Percentiles rank a stretch among this genome's conserved stretches.
Conservation (phyloP, 2,888 invertebrate genomes). For the Sceliomorpha sp. region DNA sequence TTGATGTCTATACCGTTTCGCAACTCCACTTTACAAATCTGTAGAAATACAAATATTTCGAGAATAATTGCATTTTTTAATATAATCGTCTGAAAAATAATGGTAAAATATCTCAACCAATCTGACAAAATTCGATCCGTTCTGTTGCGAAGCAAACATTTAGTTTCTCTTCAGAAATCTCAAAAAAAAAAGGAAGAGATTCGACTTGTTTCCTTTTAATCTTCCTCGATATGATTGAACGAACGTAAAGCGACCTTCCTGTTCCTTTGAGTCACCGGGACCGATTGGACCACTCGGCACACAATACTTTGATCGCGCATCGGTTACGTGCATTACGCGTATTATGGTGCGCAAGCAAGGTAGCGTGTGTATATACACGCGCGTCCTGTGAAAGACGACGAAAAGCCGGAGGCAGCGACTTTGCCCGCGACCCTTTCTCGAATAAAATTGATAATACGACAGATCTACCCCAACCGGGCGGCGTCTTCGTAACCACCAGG, state of each 20-base stretch:
- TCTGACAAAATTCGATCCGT: too few species aligned
- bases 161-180: slow-evolving; percentile 3
- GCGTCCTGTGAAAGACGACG: slow-evolving; percentile 60
- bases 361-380: slow-evolving; percentile 29
- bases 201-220: slow-evolving; percentile 45
- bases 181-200: slow-evolving; percentile 22
- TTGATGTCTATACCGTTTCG: too few species aligned
- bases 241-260: slow-evolving; percentile 11
- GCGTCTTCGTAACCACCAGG: slow-evolving; percentile 62
- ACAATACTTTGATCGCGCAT: slow-evolving; percentile 55
- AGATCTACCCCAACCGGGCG: slow-evolving; percentile 47
- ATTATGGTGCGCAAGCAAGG: slow-evolving; percentile 29
- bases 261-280: slow-evolving; percentile 24
- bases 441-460: slow-evolving; percentile 74
- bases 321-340: slow-evolving; percentile 38
- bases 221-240: slow-evolving; percentile 37
- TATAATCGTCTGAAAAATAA: too few species aligned
- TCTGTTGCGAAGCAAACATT: slow-evolving; percentile 35
- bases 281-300: slow-evolving; percentile 49
- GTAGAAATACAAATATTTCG: too few species aligned
- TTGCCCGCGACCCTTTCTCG: slow-evolving; percentile 61
- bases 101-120: too few species aligned
- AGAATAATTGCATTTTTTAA: too few species aligned
- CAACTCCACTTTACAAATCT: too few species aligned
- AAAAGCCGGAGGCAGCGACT: slow-evolving; percentile 60